Evolutionary conservation across 2,113 vertebrate species (phyloP).

Genomic region (Symphodus melops): DNA sequence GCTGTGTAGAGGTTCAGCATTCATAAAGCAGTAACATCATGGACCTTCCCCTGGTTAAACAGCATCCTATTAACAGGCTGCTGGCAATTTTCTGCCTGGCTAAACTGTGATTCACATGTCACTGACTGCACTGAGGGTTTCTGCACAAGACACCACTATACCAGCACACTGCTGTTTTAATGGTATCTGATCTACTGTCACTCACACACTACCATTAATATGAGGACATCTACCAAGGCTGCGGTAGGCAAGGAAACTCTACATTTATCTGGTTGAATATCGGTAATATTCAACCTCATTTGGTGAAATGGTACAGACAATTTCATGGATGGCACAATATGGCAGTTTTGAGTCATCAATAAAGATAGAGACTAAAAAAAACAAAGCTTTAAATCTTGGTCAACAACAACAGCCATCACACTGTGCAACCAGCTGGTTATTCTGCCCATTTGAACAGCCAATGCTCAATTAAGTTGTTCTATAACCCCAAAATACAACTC

Average conservation of each 20-base stretch:
- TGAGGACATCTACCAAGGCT: neutral
- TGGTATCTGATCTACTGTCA: conserved; percentile 9
- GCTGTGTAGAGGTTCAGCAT: conserved; percentile 24
- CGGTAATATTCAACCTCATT: neutral
- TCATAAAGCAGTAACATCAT: neutral
- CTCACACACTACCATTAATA: conserved; percentile 10
- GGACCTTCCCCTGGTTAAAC: conserved; percentile 57
- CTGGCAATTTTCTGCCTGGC: conserved; percentile 68
- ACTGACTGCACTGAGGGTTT: conserved; percentile 45
- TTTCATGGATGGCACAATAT: neutral
- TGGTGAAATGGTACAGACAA: neutral
- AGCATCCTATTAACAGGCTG: conserved; percentile 57
- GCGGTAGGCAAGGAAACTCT: neutral
- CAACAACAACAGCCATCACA: too few relatives aligned
- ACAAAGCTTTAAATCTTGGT: too few relatives aligned
- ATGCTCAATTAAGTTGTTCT: too few relatives aligned
- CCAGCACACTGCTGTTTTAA: conserved; percentile 5
- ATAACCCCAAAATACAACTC: too few relatives aligned
- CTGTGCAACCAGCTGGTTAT: too few relatives aligned
- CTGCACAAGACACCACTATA: conserved; percentile 13
- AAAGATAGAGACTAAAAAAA: too few relatives aligned
- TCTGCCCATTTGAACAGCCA: too few relatives aligned
- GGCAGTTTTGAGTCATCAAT: neutral
- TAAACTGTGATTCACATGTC: conserved; percentile 66
- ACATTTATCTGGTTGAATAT: neutral